A percentile compares a stretch with the other conserved stretches of the same genome.
Conservation (phyloP, 2,113 vertebrate genomes). For the Nanorana parkeri region DNA sequence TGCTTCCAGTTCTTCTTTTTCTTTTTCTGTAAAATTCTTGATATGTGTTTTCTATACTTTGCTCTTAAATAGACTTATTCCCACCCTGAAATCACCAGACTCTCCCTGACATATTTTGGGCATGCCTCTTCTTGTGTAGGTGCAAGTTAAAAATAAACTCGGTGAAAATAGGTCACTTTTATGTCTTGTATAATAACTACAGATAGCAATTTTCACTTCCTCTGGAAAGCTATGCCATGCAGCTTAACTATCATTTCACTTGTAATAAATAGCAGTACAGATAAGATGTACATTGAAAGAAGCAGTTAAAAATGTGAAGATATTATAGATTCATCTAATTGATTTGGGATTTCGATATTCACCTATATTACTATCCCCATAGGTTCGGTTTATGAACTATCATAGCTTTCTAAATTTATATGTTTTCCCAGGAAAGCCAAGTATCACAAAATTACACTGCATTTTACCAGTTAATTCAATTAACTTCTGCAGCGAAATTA, state of each 20-base stretch:
- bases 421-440: constrained; percentile 18
- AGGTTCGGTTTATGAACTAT: not conserved
- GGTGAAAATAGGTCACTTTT: constrained; percentile 33
- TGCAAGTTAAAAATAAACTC: constrained; percentile 33
- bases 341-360: not conserved
- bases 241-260: constrained; percentile 14
- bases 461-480: constrained; percentile 52
- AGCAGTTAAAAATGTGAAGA: not conserved
- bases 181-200: constrained; percentile 19
- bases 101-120: constrained; percentile 29
- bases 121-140: constrained; percentile 39
- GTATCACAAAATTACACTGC: constrained; percentile 41
- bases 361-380: constrained; percentile 1
- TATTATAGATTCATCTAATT: constrained; percentile 19
- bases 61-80: constrained; percentile 4
- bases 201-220: constrained; percentile 22
- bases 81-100: constrained; percentile 11
- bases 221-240: constrained; percentile 13
- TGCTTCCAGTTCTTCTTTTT: too few species aligned
- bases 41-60: constrained; percentile 22
- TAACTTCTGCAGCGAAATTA: constrained; percentile 49
- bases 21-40: not conserved
- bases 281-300: constrained; percentile 22
- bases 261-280: constrained; percentile 7
- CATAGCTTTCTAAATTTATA: constrained; percentile 10